Percentiles rank a stretch among this genome's conserved stretches.
These are phyloP conservation scores for Microchrysa polita DNA, from an alignment of 2,888 invertebrate species.

Conservation along the genomic window DNA sequence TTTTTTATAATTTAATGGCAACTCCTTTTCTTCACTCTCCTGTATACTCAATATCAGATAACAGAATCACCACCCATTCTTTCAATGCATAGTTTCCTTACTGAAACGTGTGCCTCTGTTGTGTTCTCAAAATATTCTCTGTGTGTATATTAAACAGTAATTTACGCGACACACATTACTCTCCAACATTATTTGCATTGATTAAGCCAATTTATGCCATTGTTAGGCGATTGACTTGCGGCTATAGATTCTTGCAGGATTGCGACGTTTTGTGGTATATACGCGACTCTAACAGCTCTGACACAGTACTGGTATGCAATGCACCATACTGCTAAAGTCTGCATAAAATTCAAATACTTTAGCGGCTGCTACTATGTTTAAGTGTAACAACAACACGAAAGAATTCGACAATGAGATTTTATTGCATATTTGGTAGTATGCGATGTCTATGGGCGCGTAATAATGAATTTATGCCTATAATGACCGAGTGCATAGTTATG, in stretches of 20 bases:
- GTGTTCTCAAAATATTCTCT: slow-evolving; percentile 6
- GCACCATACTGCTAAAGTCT: background rate
- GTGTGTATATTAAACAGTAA: slow-evolving; percentile 39
- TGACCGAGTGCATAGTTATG: too few relatives aligned
- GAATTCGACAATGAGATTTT: slow-evolving; percentile 5
- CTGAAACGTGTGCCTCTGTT: background rate
- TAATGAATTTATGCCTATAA: background rate
- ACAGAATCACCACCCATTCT: slow-evolving; percentile 13
- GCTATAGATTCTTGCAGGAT: slow-evolving; percentile 6
- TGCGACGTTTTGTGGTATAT: too few relatives aligned
- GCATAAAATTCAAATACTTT: too few relatives aligned
- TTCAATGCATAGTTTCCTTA: background rate
- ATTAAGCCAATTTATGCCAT: slow-evolving; percentile 44
- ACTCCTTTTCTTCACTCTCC: too few relatives aligned
- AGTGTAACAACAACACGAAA: background rate
- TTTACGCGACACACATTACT: slow-evolving; percentile 44
- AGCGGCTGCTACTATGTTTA: background rate
- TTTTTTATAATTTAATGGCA: too few relatives aligned
- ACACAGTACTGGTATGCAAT: background rate
- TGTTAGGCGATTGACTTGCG: slow-evolving; percentile 34
- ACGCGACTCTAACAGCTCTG: too few relatives aligned
- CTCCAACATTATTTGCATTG: slow-evolving; percentile 41
- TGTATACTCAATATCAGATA: too few relatives aligned
- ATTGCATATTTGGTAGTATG: background rate
- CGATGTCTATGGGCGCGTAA: background rate